These are phyloP conservation scores for Catharus bicknelli DNA, from an alignment of 2,113 vertebrate genomes.

Conservation along the genomic window DNA sequence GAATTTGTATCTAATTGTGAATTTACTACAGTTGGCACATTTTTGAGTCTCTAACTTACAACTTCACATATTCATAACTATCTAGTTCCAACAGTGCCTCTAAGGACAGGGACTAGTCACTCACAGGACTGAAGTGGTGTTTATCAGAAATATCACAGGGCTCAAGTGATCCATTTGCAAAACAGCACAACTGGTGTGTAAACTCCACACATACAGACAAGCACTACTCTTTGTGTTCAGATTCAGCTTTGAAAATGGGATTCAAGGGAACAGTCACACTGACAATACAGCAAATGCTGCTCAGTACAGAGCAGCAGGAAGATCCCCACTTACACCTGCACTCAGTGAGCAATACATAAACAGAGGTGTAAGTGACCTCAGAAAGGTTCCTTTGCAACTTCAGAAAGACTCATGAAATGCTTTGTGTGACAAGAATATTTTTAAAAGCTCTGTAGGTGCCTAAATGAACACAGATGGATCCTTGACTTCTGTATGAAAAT, in stretches of 20 bases:
- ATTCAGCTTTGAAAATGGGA: not conserved
- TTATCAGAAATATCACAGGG: not conserved
- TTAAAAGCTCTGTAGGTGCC: not conserved
- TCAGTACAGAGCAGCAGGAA: not conserved
- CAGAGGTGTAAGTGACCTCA: not conserved
- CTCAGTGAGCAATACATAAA: not conserved
- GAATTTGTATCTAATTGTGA: not conserved
- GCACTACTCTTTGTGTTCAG: not conserved
- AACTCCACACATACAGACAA: not conserved
- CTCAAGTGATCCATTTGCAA: not conserved
- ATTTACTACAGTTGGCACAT: not conserved
- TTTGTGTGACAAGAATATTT: not conserved
- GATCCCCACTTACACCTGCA: not conserved
- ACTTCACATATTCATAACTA: not conserved
- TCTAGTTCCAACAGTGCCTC: not conserved
- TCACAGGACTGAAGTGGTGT: not conserved
- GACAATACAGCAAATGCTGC: not conserved
- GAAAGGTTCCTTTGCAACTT: not conserved
- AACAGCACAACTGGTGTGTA: not conserved
- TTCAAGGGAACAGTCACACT: not conserved
- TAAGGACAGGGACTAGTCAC: not conserved
- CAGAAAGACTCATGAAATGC: not conserved
- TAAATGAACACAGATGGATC: not conserved
- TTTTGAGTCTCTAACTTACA: not conserved
- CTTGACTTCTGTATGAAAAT: not conserved